Evolutionary conservation across 1,140 invertebrate genomes (phyloP).

Genomic region (Drosophila repletoides): DNA sequence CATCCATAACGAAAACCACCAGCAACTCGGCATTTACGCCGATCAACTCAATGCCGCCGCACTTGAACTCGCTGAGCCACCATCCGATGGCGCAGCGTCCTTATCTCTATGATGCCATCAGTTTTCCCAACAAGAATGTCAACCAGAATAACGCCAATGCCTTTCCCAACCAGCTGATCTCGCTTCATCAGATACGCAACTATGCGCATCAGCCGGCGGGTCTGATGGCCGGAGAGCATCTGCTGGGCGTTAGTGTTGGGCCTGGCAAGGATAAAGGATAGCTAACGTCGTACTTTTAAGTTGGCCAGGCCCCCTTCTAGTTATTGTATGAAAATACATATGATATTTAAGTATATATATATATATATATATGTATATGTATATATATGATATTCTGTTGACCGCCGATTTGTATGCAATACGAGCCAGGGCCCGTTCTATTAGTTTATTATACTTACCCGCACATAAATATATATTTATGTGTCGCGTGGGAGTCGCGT

Average conservation of each 20-base stretch:
- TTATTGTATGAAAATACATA: slow-evolving; percentile 5
- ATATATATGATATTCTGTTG: slow-evolving; percentile 12
- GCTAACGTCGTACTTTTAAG: slow-evolving; percentile 81
- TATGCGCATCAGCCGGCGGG: slow-evolving; percentile 94
- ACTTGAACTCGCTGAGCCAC: slow-evolving; percentile 89
- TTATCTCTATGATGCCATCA: slow-evolving; percentile 96
- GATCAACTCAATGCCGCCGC: slow-evolving; percentile 94
- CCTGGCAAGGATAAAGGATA: slow-evolving; percentile 82
- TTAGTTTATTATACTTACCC: slow-evolving; percentile 8
- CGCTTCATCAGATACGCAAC: slow-evolving; percentile 97
- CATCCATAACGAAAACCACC: slow-evolving; percentile 83
- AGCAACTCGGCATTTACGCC: slow-evolving; percentile 95
- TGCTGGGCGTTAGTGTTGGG: slow-evolving; percentile 80
- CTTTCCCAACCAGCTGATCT: slow-evolving; percentile 97
- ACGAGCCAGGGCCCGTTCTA: slow-evolving; percentile 11
- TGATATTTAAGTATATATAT: not conserved
- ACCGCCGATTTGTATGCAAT: slow-evolving; percentile 39
- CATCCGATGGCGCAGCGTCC: slow-evolving; percentile 89
- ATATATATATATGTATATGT: slow-evolving; percentile 6
- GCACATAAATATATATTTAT: too few species aligned
- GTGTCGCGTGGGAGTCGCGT: slow-evolving; percentile 46
- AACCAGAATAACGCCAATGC: slow-evolving; percentile 86
- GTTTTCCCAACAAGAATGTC: slow-evolving; percentile 86
- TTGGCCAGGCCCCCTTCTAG: slow-evolving; percentile 21
- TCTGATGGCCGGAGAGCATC: slow-evolving; percentile 80